Percentiles rank a stretch among this genome's conserved stretches.
phyloP scores from a whole-genome alignment of 2,113 vertebrate species.

The Mesoclemmys tuberculata region DNA sequence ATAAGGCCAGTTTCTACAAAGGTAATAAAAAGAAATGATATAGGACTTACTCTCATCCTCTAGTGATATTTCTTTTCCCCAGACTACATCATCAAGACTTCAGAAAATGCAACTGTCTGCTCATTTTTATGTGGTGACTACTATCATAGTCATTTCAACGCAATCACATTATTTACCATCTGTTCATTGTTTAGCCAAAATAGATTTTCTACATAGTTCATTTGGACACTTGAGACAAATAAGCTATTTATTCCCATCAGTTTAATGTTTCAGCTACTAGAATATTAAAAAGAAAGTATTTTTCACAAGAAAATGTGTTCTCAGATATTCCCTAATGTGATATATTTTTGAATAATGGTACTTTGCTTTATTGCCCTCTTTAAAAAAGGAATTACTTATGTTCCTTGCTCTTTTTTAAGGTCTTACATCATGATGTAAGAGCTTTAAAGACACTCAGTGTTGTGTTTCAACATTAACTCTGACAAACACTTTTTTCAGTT shows the following conservation, averaged over 20 bases:
- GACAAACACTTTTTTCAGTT: background rate
- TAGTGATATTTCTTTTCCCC: slow-evolving; percentile 34
- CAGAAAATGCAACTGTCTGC: slow-evolving; percentile 51
- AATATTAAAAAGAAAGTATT: slow-evolving; percentile 64
- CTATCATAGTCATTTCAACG: slow-evolving; percentile 64
- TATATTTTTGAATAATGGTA: slow-evolving; percentile 50
- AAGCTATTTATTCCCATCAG: slow-evolving; percentile 71
- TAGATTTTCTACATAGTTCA: slow-evolving; percentile 71
- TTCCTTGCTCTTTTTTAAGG: slow-evolving; percentile 16
- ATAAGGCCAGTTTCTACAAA: background rate
- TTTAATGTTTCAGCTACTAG: slow-evolving; percentile 59
- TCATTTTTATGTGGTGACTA: slow-evolving; percentile 65
- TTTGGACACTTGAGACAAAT: slow-evolving; percentile 76
- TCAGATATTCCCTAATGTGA: slow-evolving; percentile 31
- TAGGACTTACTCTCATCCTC: slow-evolving; percentile 25
- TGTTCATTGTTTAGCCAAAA: slow-evolving; percentile 77
- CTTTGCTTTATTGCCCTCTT: slow-evolving; percentile 40
- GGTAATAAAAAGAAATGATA: slow-evolving; percentile 59
- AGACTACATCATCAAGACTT: background rate
- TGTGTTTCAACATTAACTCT: slow-evolving; percentile 27
- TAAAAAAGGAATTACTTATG: slow-evolving; percentile 6
- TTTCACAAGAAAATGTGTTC: slow-evolving; percentile 32
- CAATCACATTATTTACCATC: slow-evolving; percentile 76
- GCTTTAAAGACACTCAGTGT: background rate
- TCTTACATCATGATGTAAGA: background rate